Evolutionary conservation across 1,140 invertebrate species (phyloP).

Genomic region (Habropoda laboriosa): DNA sequence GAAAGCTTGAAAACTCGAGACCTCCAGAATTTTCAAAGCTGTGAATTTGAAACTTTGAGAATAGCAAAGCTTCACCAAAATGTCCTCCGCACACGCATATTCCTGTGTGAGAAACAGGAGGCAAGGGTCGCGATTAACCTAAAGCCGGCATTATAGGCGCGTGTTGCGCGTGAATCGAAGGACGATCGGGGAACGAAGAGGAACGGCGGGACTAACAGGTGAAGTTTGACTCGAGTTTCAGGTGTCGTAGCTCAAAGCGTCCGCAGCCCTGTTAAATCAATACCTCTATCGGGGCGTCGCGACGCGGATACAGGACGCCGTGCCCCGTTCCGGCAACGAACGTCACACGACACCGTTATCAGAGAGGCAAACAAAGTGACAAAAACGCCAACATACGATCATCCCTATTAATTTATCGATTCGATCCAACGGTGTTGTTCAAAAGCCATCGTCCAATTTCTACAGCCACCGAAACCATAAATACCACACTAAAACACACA

Average conservation of each 20-base stretch:
- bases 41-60: too few species aligned
- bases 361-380: conserved; percentile 14
- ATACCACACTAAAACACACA: background rate
- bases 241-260: conserved; percentile 59
- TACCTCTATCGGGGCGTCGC: conserved; percentile 42
- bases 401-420: conserved; percentile 12
- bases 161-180: background rate
- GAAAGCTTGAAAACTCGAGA: too few species aligned
- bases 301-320: conserved; percentile 22
- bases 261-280: conserved; percentile 52
- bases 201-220: conserved; percentile 19
- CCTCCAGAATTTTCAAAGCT: too few species aligned
- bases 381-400: conserved; percentile 27
- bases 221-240: conserved; percentile 42
- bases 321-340: too few species aligned
- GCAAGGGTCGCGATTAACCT: too few species aligned
- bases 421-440: background rate
- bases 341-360: conserved; percentile 10
- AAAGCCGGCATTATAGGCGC: too few species aligned
- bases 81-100: too few species aligned
- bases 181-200: background rate
- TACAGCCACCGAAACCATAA: too few species aligned
- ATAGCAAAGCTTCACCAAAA: too few species aligned
- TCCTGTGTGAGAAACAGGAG: too few species aligned
- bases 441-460: background rate